phyloP scores from a whole-genome alignment of 2,113 vertebrate species.

The Lynx canadensis region DNA sequence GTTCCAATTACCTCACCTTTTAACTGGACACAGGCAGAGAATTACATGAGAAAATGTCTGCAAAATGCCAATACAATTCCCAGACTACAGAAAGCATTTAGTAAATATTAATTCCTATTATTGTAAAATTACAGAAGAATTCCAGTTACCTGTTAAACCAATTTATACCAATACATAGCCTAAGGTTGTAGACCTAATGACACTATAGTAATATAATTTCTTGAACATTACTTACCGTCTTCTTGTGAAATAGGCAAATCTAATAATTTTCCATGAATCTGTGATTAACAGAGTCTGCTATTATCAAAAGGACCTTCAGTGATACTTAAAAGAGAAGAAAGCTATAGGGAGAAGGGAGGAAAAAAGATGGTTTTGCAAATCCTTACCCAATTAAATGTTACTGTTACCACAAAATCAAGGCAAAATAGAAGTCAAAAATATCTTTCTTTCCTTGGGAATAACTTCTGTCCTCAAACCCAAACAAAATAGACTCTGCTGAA shows the following conservation, averaged over 20 bases:
- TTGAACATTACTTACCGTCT: not conserved
- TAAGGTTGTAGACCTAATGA: not conserved
- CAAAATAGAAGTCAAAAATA: not conserved
- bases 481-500: not conserved
- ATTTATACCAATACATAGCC: not conserved
- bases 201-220: not conserved
- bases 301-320: not conserved
- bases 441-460: not conserved
- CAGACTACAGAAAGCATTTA: not conserved
- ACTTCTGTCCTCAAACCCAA: not conserved
- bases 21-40: not conserved
- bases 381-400: slow-evolving; percentile 1
- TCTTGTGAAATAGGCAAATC: not conserved
- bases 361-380: not conserved
- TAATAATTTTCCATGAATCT: not conserved
- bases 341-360: not conserved
- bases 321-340: not conserved
- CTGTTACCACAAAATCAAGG: not conserved
- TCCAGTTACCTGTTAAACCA: not conserved
- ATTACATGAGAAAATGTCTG: not conserved
- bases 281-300: not conserved
- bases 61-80: not conserved
- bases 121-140: not conserved
- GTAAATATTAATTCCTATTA: not conserved
- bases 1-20: not conserved